These are phyloP conservation scores for Rhinogobio ventralis DNA, from an alignment of 2,797 vertebrate species.

Conservation along the genomic window DNA sequence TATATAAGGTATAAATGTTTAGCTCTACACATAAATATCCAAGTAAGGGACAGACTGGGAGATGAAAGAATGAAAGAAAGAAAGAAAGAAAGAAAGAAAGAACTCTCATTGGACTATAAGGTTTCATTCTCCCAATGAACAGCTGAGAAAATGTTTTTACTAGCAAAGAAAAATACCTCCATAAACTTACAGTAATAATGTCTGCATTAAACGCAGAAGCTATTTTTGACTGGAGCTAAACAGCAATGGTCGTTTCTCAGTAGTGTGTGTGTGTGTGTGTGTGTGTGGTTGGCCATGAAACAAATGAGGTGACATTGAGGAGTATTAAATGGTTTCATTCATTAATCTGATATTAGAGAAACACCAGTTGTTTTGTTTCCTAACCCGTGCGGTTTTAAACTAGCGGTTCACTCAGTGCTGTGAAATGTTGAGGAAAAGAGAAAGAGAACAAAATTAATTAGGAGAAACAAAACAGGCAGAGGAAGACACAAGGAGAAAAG, in stretches of 20 bases:
- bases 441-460: neutral
- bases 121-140: slow-evolving; percentile 38
- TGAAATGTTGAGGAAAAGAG: slow-evolving; percentile 11
- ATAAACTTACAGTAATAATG: slow-evolving; percentile 33
- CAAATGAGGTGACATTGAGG: slow-evolving; percentile 23
- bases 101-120: slow-evolving; percentile 18
- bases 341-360: slow-evolving; percentile 32
- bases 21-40: neutral
- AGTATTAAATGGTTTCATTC: slow-evolving; percentile 21
- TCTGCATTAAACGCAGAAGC: slow-evolving; percentile 21
- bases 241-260: neutral
- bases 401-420: slow-evolving; percentile 4
- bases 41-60: neutral
- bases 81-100: neutral
- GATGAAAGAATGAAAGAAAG: neutral
- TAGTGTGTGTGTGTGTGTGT: neutral
- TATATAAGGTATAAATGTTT: neutral
- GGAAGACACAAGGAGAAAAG: neutral
- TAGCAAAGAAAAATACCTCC: slow-evolving; percentile 33
- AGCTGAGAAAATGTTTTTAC: slow-evolving; percentile 49
- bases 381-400: neutral
- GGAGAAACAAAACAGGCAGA: neutral
- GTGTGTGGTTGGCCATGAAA: slow-evolving; percentile 5
- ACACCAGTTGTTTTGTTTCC: slow-evolving; percentile 12
- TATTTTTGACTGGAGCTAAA: slow-evolving; percentile 22